These are phyloP conservation scores for Burhinus oedicnemus DNA, from an alignment of 2,113 vertebrate genomes.

Conservation along the genomic window DNA sequence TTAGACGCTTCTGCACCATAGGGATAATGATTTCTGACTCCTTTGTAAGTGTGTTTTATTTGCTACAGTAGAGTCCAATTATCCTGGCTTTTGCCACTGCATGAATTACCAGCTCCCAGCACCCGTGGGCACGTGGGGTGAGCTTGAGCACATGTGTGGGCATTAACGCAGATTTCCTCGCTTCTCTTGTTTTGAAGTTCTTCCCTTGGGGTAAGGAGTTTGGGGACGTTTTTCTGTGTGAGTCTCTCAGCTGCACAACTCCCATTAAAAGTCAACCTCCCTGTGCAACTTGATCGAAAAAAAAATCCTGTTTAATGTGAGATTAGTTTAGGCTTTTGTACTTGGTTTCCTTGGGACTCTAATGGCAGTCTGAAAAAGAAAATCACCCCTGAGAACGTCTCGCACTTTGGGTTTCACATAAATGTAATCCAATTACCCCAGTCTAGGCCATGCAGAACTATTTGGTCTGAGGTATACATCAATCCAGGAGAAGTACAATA, in stretches of 20 bases:
- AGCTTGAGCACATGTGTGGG: background rate
- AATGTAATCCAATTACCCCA: constrained; percentile 69
- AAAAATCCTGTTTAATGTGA: constrained; percentile 22
- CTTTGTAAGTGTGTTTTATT: background rate
- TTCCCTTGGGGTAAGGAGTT: background rate
- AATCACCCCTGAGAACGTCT: constrained; percentile 50
- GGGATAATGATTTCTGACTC: background rate
- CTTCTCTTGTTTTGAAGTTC: constrained; percentile 24
- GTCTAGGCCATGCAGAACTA: constrained; percentile 51
- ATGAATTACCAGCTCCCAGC: background rate
- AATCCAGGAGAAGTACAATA: constrained; percentile 52
- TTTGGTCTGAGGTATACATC: constrained; percentile 67
- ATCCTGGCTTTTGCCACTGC: background rate
- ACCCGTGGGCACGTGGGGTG: background rate
- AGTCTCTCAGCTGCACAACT: background rate
- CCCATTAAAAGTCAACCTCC: constrained; percentile 27
- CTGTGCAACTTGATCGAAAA: background rate
- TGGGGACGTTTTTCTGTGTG: background rate
- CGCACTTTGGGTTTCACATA: constrained; percentile 58
- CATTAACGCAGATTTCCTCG: background rate
- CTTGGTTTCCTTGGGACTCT: constrained; percentile 48
- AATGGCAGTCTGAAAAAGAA: constrained; percentile 49
- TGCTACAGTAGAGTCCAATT: background rate
- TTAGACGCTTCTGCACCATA: accelerated
- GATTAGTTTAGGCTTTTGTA: constrained; percentile 61